Base-by-base conservation (phyloP, 2,113 vertebrate genomes). In the Myotis yumanensis region DNA sequence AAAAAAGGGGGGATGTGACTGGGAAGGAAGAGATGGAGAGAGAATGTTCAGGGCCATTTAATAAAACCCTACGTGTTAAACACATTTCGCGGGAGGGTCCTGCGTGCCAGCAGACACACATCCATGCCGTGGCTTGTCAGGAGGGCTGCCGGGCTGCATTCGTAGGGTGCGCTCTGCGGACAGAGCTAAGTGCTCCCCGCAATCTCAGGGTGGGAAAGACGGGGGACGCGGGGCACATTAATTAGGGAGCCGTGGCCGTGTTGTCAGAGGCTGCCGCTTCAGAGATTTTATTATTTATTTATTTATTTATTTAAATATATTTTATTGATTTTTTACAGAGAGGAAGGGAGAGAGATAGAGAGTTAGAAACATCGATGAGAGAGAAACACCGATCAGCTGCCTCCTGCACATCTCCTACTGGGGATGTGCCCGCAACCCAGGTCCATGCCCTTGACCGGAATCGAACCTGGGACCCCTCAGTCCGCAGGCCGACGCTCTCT, bases 191-290 rank as follows among this genome's bases (percentile, higher is more conserved):
- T 54, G 90, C 64, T 32, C 76, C 71, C 89, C 96, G 94, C 52
- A 90, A 59, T 96, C 86, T 93, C 23, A 59, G 80, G 92, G 94
- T 86, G 94, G 72, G 91, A 57, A 84, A 87, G 92, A 59, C 2
- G n/a, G 64, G 64, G 94, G 96, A 89, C 71, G 64, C 6, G 75
- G 86, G 95, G 83, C 91, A 96, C 30, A 11, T 86, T 96, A 93
- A 96, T 96, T 95, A 97, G 64, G 62, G 28, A 30, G 68, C 83
- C 40, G 32, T 93, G 92, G 93, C 86, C 89, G 23, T 96, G 90
- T 92, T 97, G 96, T 95, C 81, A 86, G 95, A 96, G 86, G 91
- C 73, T 96, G 93, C 90, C 90, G 71, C 86, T 94, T 89, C 95
- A 83, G 22, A 80, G 89, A 86, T 90, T 94, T 89, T 32, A 77